Conservation (phyloP, 2,888 invertebrate genomes). For the Nemapogon koenigi region DNA sequence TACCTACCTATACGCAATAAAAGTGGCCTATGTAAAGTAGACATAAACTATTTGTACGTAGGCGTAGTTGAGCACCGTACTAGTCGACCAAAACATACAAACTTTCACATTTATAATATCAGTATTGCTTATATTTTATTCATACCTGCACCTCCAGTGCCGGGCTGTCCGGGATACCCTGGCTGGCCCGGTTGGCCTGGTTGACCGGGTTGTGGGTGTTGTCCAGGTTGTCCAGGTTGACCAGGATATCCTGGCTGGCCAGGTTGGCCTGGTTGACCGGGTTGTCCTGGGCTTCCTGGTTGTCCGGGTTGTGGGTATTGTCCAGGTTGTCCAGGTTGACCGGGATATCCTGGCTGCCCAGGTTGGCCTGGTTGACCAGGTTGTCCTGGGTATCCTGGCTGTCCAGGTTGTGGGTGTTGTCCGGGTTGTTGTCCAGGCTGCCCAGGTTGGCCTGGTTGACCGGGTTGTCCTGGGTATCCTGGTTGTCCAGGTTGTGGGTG, state of each 20-base stretch:
- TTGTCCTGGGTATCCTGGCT: background rate
- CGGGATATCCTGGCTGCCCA: conserved; percentile 16
- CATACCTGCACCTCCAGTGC: no score
- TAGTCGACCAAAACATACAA: no score
- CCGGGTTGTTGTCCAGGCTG: conserved; percentile 14
- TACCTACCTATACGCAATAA: no score
- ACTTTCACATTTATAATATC: no score
- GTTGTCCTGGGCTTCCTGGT: conserved; percentile 12
- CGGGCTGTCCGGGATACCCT: conserved; percentile 4
- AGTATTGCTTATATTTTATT: no score
- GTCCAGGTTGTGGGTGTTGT: conserved; percentile 1
- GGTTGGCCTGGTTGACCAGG: conserved; percentile 8
- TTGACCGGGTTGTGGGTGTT: conserved; percentile 11
- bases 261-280: conserved; percentile 12
- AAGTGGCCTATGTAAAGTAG: no score
- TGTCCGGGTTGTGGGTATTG: conserved; percentile 14
- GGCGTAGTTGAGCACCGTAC: no score
- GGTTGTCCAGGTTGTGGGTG: conserved; percentile 5
- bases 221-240: conserved; percentile 4
- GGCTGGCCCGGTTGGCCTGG: conserved; percentile 12
- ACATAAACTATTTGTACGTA: no score
- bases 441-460: conserved; percentile 5
- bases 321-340: conserved; percentile 17
- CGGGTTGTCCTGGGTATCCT: conserved; percentile 8
- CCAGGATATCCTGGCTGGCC: conserved; percentile 11